Evolutionary conservation across 2,797 vertebrate genomes (phyloP).

Genomic region (Sciurus vulgaris): DNA sequence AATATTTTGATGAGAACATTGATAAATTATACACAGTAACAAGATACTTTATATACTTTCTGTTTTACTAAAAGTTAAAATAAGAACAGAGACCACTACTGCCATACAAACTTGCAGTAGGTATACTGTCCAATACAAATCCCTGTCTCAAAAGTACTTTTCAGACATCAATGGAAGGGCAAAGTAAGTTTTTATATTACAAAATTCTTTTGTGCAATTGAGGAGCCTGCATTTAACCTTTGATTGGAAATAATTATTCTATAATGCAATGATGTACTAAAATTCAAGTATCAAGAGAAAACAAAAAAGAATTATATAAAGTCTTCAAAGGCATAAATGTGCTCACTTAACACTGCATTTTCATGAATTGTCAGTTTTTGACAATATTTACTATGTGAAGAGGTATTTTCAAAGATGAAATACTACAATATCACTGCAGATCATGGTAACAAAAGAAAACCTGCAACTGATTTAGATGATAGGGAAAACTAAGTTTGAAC

Average conservation of each 20-base stretch:
- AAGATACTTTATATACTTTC: not conserved
- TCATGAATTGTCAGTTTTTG: not conserved
- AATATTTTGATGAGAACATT: not conserved
- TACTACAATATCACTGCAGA: not conserved
- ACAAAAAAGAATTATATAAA: not conserved
- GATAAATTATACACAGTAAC: not conserved
- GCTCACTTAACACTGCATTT: not conserved
- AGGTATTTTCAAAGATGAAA: not conserved
- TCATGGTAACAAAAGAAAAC: not conserved
- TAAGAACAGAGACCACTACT: not conserved
- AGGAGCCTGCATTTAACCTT: not conserved
- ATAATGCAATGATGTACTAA: not conserved
- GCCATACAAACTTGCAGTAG: not conserved
- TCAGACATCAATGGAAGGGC: not conserved
- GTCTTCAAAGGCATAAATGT: not conserved
- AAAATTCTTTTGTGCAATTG: not conserved
- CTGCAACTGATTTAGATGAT: not conserved
- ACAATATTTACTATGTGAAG: not conserved
- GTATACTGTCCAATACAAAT: not conserved
- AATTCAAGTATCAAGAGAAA: not conserved
- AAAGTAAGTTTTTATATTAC: constrained; percentile 8
- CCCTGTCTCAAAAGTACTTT: not conserved
- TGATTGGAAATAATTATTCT: not conserved
- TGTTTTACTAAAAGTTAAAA: not conserved
- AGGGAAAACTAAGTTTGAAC: not conserved